Base-by-base conservation (phyloP, 2,113 vertebrate species). In the Pelmatolapia mariae region DNA sequence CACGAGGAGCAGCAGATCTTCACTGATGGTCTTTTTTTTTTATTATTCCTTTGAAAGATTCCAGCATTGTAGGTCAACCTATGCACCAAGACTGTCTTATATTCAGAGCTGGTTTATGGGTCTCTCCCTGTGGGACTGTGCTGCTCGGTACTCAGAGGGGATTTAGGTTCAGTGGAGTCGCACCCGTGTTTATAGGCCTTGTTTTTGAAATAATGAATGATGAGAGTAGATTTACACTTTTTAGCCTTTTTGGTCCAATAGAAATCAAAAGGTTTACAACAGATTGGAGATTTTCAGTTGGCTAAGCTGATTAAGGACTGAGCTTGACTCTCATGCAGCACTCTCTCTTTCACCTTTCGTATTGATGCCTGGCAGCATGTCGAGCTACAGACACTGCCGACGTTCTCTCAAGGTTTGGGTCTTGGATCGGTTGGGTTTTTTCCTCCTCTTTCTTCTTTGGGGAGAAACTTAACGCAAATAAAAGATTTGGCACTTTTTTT, bases 91-190 rank as follows among this genome's bases (percentile, higher is more conserved):
- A 76, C 24, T 1, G 8, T 10, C 22, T 10, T 26, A 73, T 76
- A 76, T 47, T 45, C 40, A 29, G 43, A 47, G 40, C 15, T 47
- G n/a, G 66, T 24, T 43, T 16, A 6, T 16, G n/a, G 36, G n/a
- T 71, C 66, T n/a, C n/a, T 71, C 66, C 33, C 11, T 8, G 66
- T 24, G 66, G 66, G 33, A 68, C 10, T 9, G 33, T 2, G 63
- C 63, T 40, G 36, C 63, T 68, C 3, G 0, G 40, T 40, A 22
- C 19, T 5, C 0, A 40, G 0, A 1, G 3, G 13, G 2, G 13
- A 43, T 71, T 45, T 45, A 26, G 38, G 22, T 45, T 16, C 38
- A 45, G 66, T 5, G 8, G 8, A 73, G 40, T 45, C 26, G 0
- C 38, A 18, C 8, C 61, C 0, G 10, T 8, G 61, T 66, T 66